Percentiles rank a stretch among this genome's conserved stretches.
phyloP scores from a whole-genome alignment of 2,797 vertebrate species.

The Babyrousa celebensis region DNA sequence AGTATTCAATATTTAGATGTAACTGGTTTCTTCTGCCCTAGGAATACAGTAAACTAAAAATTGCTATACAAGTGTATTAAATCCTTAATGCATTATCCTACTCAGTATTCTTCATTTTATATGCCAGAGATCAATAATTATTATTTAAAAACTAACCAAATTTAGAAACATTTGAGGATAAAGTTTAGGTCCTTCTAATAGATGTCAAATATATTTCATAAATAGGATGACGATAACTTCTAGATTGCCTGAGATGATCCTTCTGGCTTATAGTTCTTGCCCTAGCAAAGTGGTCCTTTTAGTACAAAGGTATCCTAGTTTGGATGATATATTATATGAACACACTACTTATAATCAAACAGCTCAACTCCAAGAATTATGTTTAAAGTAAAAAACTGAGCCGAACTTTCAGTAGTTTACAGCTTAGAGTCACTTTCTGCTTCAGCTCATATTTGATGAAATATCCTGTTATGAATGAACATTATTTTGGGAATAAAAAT shows the following conservation, averaged over 20 bases:
- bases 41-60: background rate
- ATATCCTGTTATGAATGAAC: background rate
- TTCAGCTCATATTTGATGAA: conserved; percentile 28
- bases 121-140: background rate
- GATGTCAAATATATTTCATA: background rate
- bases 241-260: background rate
- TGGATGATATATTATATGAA: background rate
- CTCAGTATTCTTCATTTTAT: background rate
- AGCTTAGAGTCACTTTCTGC: background rate
- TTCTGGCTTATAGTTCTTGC: background rate
- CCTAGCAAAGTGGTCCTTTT: background rate
- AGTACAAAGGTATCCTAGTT: background rate
- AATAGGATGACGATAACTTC: background rate
- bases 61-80: background rate
- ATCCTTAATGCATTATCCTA: background rate
- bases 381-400: background rate
- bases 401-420: background rate
- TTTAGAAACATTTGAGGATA: conserved; percentile 36
- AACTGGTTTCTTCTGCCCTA: background rate
- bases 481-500: conserved; percentile 45
- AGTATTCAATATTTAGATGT: background rate
- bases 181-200: background rate
- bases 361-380: background rate
- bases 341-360: background rate
- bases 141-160: conserved; percentile 5